Evolutionary conservation across 2,888 invertebrate genomes (phyloP).

Genomic region (Cetonia aurata): DNA sequence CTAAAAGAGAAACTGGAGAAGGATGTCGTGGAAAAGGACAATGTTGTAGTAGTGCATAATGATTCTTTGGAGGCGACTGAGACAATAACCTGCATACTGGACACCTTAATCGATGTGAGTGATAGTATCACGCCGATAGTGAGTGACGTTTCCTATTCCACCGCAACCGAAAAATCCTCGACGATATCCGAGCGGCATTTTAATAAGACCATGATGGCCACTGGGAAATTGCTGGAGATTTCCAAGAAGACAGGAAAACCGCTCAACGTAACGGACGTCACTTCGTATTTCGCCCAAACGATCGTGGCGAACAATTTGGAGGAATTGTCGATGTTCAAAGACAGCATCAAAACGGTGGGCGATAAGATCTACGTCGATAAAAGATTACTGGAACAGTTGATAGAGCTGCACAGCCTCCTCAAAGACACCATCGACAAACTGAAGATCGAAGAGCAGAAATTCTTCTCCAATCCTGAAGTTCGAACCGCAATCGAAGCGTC

Average conservation of each 20-base stretch:
- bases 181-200: conserved; percentile 31
- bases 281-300: conserved; percentile 38
- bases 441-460: conserved; percentile 28
- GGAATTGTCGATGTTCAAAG: conserved; percentile 18
- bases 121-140: conserved; percentile 38
- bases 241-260: conserved; percentile 10
- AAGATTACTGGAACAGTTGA: conserved; percentile 49
- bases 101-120: conserved; percentile 39
- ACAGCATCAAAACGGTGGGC: conserved; percentile 20
- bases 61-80: not conserved
- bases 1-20: conserved; percentile 40
- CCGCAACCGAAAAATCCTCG: not conserved
- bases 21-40: conserved; percentile 3
- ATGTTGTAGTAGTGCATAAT: not conserved
- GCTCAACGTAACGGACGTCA: not conserved
- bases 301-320: conserved; percentile 38
- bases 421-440: conserved; percentile 50
- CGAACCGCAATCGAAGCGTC: not conserved
- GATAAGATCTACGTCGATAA: conserved; percentile 50
- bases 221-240: conserved; percentile 38
- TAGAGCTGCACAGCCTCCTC: conserved; percentile 50
- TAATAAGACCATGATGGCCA: conserved; percentile 38
- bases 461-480: not conserved
- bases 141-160: conserved; percentile 22
- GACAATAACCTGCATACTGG: conserved; percentile 23